These are phyloP conservation scores for Sinocyclocheilus grahami DNA, from an alignment of 2,113 vertebrate genomes.

Conservation along the genomic window DNA sequence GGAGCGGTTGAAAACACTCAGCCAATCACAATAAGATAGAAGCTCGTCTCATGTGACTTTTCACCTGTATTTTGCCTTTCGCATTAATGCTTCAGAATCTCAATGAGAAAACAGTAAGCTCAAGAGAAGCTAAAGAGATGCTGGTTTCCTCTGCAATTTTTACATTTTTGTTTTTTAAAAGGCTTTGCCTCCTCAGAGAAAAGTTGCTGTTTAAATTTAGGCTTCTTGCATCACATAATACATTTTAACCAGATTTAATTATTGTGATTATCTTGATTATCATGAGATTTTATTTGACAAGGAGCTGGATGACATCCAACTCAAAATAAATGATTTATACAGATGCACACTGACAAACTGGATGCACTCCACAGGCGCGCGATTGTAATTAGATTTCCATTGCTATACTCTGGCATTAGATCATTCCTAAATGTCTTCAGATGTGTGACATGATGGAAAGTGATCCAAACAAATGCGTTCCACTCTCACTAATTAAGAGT, in stretches of 20 bases:
- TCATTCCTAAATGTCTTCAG: constrained; percentile 33
- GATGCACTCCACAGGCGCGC: constrained; percentile 22
- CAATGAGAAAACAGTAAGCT: not conserved
- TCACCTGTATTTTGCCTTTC: not conserved
- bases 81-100: not conserved
- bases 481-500: constrained; percentile 35
- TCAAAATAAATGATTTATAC: constrained; percentile 36
- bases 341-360: constrained; percentile 27
- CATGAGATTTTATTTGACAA: constrained; percentile 24
- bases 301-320: constrained; percentile 39
- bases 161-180: not conserved
- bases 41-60: not conserved
- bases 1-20: not conserved
- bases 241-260: constrained; percentile 19
- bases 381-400: constrained; percentile 39
- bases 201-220: not conserved
- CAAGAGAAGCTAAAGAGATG: constrained; percentile 9
- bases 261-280: constrained; percentile 33
- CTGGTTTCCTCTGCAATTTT: not conserved
- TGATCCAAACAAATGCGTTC: constrained; percentile 30
- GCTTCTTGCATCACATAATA: constrained; percentile 7
- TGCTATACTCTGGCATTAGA: constrained; percentile 35
- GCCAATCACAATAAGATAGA: not conserved
- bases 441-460: constrained; percentile 41
- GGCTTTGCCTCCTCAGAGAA: not conserved